Percentiles rank a stretch among this genome's conserved stretches.
phyloP scores from a whole-genome alignment of 2,797 vertebrate species.

The Sebastes kiyomatsui region DNA sequence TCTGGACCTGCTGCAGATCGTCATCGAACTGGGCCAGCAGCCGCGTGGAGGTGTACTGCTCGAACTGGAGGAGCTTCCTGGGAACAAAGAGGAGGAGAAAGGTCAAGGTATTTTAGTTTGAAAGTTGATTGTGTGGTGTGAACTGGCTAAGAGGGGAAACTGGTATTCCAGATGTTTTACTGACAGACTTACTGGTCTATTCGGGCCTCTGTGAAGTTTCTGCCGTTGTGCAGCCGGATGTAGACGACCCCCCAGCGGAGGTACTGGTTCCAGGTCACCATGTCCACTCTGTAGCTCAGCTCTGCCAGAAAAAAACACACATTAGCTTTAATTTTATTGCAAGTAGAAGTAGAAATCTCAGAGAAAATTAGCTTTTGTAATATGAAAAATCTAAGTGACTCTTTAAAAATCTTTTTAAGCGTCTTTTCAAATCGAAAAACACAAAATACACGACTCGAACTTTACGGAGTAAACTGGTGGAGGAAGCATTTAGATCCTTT shows the following conservation, averaged over 20 bases:
- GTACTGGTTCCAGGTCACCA: constrained; percentile 87
- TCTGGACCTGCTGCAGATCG: constrained; percentile 79
- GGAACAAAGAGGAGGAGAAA: not conserved
- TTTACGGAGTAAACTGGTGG: no score
- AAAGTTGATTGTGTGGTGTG: not conserved
- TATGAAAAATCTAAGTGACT: not conserved
- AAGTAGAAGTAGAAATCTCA: not conserved
- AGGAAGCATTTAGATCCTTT: no score
- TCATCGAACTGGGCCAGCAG: constrained; percentile 85
- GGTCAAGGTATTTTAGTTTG: not conserved
- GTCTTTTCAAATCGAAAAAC: no score
- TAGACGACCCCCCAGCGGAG: constrained; percentile 83
- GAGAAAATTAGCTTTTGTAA: not conserved
- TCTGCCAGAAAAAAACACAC: constrained; percentile 63
- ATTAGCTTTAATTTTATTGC: not conserved
- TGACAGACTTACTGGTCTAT: constrained; percentile 80
- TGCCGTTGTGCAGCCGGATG: constrained; percentile 80
- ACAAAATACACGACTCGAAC: no score
- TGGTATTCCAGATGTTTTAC: no score
- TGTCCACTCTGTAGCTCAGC: constrained; percentile 82
- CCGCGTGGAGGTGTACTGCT: constrained; percentile 83
- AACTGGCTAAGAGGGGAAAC: not conserved
- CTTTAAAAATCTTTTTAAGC: no score
- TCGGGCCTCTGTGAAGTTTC: constrained; percentile 71
- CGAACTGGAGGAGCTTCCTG: constrained; percentile 79